Percentiles rank a stretch among this genome's conserved stretches.
Evolutionary conservation across 1,140 invertebrate genomes (phyloP).

Genomic region (Leptinotarsa lineolata): DNA sequence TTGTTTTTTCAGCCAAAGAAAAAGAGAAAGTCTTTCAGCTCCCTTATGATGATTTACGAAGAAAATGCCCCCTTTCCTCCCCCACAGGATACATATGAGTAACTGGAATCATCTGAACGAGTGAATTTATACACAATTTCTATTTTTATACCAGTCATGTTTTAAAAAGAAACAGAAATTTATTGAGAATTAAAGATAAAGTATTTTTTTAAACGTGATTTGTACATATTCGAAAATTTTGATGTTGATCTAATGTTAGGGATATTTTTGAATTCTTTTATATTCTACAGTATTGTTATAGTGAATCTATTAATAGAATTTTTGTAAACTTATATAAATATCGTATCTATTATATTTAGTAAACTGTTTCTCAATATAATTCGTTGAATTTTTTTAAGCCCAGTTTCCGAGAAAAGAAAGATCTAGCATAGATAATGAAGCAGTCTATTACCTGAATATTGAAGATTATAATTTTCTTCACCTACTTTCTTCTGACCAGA

Average conservation of each 20-base stretch:
- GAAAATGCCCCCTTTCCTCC: constrained; percentile 65
- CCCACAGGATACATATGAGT: constrained; percentile 35
- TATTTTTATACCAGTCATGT: neutral
- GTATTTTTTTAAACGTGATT: neutral
- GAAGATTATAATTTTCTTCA: no score
- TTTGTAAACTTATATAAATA: constrained; percentile 3
- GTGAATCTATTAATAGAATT: neutral
- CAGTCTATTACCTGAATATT: no score
- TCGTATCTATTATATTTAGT: neutral
- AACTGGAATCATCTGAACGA: neutral
- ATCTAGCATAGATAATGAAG: no score
- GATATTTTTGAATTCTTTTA: neutral
- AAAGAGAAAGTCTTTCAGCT: constrained; percentile 59
- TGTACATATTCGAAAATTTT: neutral
- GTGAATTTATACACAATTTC: neutral
- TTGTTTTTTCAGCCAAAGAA: constrained; percentile 49
- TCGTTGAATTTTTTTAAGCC: no score
- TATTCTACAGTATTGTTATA: constrained; percentile 1
- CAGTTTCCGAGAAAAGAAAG: no score
- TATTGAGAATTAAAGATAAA: neutral
- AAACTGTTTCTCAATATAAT: neutral
- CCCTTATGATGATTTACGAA: constrained; percentile 66
- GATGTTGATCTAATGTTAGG: neutral
- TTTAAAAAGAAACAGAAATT: neutral
- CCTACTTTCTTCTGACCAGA: no score